Percentiles rank a stretch among this genome's conserved stretches.
These are phyloP conservation scores for Aix galericulata DNA, from an alignment of 2,113 vertebrate genomes.

Conservation along the genomic window DNA sequence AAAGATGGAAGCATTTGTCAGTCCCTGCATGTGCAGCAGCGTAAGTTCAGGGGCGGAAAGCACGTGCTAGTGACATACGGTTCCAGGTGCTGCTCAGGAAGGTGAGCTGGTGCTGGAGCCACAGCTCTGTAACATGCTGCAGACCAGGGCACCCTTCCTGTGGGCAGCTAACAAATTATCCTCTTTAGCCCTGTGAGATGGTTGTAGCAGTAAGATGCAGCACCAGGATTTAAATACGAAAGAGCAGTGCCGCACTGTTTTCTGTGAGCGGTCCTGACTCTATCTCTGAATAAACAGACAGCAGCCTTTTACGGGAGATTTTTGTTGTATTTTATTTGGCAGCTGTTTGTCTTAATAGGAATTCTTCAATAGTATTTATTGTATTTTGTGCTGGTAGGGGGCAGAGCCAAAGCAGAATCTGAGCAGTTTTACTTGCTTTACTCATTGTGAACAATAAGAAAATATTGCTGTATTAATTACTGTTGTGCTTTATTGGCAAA, in stretches of 20 bases:
- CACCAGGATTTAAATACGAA: slow-evolving; percentile 1
- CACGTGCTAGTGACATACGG: fast-evolving
- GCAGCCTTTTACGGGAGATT: slow-evolving; percentile 47
- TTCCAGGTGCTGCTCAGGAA: neutral
- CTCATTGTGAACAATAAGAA: slow-evolving; percentile 52
- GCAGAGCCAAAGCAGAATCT: slow-evolving; percentile 46
- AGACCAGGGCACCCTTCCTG: neutral
- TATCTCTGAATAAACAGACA: slow-evolving; percentile 53
- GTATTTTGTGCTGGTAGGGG: slow-evolving; percentile 49
- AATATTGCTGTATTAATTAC: slow-evolving; percentile 72
- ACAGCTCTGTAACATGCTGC: neutral
- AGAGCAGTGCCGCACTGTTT: slow-evolving; percentile 27
- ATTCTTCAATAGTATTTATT: slow-evolving; percentile 44
- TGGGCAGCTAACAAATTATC: neutral
- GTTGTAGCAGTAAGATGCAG: neutral
- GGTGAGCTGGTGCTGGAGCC: neutral
- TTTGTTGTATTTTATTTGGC: slow-evolving; percentile 59
- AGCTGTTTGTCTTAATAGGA: slow-evolving; percentile 48
- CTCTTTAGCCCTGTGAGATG: neutral
- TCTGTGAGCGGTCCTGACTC: neutral
- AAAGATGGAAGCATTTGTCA: neutral
- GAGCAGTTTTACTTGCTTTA: slow-evolving; percentile 57
- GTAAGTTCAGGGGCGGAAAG: neutral
- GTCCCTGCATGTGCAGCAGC: neutral
- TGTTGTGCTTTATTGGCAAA: slow-evolving; percentile 69